Percentiles rank a stretch among this genome's conserved stretches.
phyloP scores from a whole-genome alignment of 2,113 vertebrate species.

The Lucifuga dentata region DNA sequence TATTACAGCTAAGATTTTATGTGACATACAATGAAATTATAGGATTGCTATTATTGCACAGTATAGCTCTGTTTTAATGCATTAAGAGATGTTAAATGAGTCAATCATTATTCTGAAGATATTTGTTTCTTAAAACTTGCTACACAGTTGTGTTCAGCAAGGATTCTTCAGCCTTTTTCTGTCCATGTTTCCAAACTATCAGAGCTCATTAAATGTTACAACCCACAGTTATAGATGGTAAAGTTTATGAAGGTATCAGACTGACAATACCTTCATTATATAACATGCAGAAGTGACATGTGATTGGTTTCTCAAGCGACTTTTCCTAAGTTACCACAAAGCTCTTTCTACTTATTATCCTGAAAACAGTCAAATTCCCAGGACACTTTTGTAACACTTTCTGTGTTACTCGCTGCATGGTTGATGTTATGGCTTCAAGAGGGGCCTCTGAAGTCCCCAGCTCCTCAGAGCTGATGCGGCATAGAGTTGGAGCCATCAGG shows the following conservation, averaged over 20 bases:
- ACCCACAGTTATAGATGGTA: neutral
- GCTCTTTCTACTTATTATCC: constrained; percentile 72
- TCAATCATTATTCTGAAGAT: neutral
- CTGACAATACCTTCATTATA: constrained; percentile 39
- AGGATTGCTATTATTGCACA: neutral
- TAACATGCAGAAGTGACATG: constrained; percentile 51
- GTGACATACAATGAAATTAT: too few relatives aligned
- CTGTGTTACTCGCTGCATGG: constrained; percentile 71
- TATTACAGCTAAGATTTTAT: too few relatives aligned
- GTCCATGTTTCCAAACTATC: neutral
- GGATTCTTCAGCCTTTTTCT: too few relatives aligned
- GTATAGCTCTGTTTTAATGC: too few relatives aligned
- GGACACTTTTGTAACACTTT: constrained; percentile 70
- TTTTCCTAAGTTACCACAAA: constrained; percentile 71
- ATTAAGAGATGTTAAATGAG: neutral
- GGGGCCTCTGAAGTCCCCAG: constrained; percentile 77
- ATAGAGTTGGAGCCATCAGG: constrained; percentile 73
- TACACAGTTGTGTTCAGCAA: too few relatives aligned
- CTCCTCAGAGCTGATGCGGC: constrained; percentile 76
- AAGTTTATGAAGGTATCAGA: constrained; percentile 23
- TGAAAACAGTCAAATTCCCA: constrained; percentile 78
- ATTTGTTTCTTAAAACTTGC: too few relatives aligned
- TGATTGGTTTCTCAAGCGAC: constrained; percentile 55
- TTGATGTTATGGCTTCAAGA: constrained; percentile 83
- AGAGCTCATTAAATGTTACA: neutral